A percentile compares a stretch with the other conserved stretches of the same genome.
Evolutionary conservation across 2,888 invertebrate genomes (phyloP).

Genomic region (Drosophila quasianomalipes): DNA sequence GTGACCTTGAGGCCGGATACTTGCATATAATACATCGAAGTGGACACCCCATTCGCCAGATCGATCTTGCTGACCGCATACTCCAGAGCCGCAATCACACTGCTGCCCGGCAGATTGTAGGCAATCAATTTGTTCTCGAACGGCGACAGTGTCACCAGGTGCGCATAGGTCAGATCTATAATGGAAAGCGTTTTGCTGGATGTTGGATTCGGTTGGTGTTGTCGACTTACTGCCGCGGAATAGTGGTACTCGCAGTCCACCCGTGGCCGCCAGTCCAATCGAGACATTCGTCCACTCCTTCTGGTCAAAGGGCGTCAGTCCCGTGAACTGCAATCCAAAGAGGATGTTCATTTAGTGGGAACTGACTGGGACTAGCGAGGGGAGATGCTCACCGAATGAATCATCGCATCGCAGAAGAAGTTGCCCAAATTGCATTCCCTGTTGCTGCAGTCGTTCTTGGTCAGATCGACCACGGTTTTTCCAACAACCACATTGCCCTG

Average conservation of each 20-base stretch:
- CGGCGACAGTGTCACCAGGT: conserved; percentile 89
- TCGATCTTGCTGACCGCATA: conserved; percentile 85
- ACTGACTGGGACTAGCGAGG: background rate
- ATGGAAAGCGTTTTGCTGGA: background rate
- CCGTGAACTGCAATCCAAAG: conserved; percentile 61
- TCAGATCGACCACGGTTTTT: conserved; percentile 87
- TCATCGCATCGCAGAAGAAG: conserved; percentile 90
- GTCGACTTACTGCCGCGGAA: conserved; percentile 87
- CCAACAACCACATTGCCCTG: conserved; percentile 88
- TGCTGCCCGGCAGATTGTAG: conserved; percentile 89
- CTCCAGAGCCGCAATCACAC: conserved; percentile 88
- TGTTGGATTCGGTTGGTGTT: background rate
- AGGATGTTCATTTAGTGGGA: background rate
- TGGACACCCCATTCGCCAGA: conserved; percentile 51
- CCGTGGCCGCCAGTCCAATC: conserved; percentile 89
- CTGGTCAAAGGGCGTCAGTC: conserved; percentile 79
- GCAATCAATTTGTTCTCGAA: conserved; percentile 92
- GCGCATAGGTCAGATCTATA: conserved; percentile 90
- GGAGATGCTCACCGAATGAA: conserved; percentile 87
- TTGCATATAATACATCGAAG: conserved; percentile 85
- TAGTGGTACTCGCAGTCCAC: conserved; percentile 90
- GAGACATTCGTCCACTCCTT: conserved; percentile 89
- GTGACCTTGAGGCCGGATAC: conserved; percentile 86
- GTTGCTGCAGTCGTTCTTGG: conserved; percentile 86
- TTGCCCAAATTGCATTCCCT: conserved; percentile 91